Base-by-base conservation (phyloP, 2,113 vertebrate genomes). In the Mohoua ochrocephala region DNA sequence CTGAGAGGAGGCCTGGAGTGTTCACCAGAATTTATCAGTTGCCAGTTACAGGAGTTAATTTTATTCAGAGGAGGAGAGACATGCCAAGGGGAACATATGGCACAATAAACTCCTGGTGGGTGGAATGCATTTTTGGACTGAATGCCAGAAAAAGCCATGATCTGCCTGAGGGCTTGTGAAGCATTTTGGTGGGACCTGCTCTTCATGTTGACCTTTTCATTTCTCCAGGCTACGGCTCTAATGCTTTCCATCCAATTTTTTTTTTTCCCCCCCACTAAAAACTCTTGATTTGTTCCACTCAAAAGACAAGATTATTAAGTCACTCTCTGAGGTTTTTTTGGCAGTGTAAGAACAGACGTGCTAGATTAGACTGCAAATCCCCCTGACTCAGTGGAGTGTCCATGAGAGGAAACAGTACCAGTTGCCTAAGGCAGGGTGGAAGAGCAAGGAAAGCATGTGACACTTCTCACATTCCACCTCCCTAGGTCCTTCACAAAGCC, bases 81-180 rank as follows among this genome's bases (percentile, higher is more conserved):
- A 63, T 84, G 65, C 87, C 80, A 80, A 91, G 24, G 33, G 45
- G 54, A 92, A 69, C 54, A 89, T 82, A 80, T 13, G 71, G 80
- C 68, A 86, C 68, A 73, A 65, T 84, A 69, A 92, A 76, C 26
- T 95, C 49, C 76, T 65, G 61, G 54, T 85, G 56, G 67, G 67
- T 95, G 79, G 90, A 96, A 85, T 79, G n/a, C 41, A 59, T 64
- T 94, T 96, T 78, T 92, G 37, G 75, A 90, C 59, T 84, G 59
- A 91, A 85, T 57, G 70, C 87, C 75, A 91, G 78, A 20, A 81
- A 93, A 94, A 94, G 57, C 57, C 79, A 73, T 69, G 59, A 90
- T 73, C 61, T 89, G 31, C 85, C 84, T 80, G 71, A 93, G n/a
- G 75, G 63, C 65, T 83, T 63, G 22, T 41, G 87, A 83, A 84